These are phyloP conservation scores for Gymnocheta viridis DNA, from an alignment of 2,888 invertebrate species.

Conservation along the genomic window DNA sequence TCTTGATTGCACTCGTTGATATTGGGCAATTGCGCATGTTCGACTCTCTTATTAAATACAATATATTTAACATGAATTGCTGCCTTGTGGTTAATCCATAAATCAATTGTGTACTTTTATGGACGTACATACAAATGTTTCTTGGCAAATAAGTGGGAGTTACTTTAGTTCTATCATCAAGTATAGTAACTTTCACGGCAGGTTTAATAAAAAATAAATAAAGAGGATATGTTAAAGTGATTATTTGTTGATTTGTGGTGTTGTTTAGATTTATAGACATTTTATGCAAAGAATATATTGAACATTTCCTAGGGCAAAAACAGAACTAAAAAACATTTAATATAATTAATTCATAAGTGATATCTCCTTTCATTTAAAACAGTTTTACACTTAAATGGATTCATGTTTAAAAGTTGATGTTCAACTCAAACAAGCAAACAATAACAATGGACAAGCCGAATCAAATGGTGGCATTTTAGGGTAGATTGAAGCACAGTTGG, in stretches of 20 bases:
- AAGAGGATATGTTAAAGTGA: conserved; percentile 64
- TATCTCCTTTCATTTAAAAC: not conserved
- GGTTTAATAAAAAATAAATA: conserved; percentile 40
- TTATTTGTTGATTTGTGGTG: conserved; percentile 70
- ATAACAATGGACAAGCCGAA: not conserved
- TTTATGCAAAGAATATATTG: conserved; percentile 40
- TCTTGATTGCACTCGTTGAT: conserved; percentile 17
- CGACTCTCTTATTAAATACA: conserved; percentile 61
- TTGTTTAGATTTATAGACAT: conserved; percentile 68
- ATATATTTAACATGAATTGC: conserved; percentile 66
- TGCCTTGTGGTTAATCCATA: conserved; percentile 70
- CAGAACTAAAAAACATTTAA: conserved; percentile 3
- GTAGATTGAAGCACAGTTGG: no score
- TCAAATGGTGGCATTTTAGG: no score
- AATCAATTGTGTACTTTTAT: conserved; percentile 58
- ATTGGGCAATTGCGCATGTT: conserved; percentile 60
- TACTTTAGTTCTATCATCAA: conserved; percentile 55
- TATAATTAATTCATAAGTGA: not conserved
- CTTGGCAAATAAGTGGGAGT: conserved; percentile 67
- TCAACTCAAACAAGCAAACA: no score
- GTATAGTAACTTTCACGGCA: conserved; percentile 57
- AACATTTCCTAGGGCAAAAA: not conserved
- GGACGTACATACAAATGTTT: conserved; percentile 14
- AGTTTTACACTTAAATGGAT: not conserved
- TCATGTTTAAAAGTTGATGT: not conserved